phyloP scores from a whole-genome alignment of 2,888 invertebrate species.

The Acanthococcus lagerstroemiae region DNA sequence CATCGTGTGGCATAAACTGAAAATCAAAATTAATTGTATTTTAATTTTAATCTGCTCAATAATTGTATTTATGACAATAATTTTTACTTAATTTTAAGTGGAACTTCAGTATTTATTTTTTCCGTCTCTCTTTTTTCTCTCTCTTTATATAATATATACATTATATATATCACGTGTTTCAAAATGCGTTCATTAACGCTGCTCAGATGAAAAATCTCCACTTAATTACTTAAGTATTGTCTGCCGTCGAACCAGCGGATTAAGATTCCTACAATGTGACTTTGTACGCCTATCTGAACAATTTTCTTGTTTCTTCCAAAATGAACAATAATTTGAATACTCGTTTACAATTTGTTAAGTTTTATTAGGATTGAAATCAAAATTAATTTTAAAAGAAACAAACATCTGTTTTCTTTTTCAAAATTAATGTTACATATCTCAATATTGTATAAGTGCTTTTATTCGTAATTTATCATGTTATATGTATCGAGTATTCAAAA shows the following conservation, averaged over 20 bases:
- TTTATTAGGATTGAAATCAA: too few relatives aligned
- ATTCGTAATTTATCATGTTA: neutral
- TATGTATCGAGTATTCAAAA: neutral
- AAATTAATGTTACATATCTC: neutral
- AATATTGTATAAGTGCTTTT: neutral
- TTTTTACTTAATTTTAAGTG: neutral
- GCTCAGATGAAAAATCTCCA: too few relatives aligned
- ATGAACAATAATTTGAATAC: neutral
- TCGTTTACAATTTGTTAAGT: neutral
- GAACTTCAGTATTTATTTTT: neutral
- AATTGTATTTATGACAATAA: slow-evolving; percentile 2
- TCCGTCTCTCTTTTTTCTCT: neutral
- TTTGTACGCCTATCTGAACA: neutral
- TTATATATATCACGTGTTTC: too few relatives aligned
- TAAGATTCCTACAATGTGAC: neutral
- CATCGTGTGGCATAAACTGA: slow-evolving; percentile 13
- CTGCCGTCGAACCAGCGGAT: too few relatives aligned
- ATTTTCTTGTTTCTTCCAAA: neutral
- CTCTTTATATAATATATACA: slow-evolving; percentile 3
- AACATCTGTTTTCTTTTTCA: neutral
- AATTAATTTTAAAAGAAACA: too few relatives aligned
- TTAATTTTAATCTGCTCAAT: neutral
- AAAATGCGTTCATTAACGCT: too few relatives aligned
- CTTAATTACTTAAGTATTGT: too few relatives aligned
- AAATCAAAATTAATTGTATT: slow-evolving; percentile 2